These are phyloP conservation scores for Enteromius paludinosus DNA, from an alignment of 2,797 vertebrate genomes.

Conservation along the genomic window DNA sequence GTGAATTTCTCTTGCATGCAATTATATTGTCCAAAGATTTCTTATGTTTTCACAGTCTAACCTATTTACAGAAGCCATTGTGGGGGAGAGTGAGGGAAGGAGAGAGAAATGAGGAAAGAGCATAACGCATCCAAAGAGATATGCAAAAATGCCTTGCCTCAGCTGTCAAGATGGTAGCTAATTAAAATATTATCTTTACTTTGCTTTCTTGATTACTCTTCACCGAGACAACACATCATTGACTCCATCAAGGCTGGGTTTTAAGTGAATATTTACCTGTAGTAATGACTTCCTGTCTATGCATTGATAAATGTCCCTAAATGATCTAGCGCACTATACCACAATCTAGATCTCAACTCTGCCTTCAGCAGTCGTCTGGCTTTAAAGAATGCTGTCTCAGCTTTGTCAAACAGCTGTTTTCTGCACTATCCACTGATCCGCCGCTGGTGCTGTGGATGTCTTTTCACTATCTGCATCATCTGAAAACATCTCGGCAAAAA, in stretches of 20 bases:
- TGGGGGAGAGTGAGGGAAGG: slow-evolving; percentile 23
- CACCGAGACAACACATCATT: slow-evolving; percentile 71
- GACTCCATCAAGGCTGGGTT: slow-evolving; percentile 73
- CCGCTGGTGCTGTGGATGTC: slow-evolving; percentile 4
- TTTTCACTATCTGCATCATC: slow-evolving; percentile 24
- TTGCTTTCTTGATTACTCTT: slow-evolving; percentile 71
- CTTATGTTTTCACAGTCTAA: slow-evolving; percentile 41
- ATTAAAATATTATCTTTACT: slow-evolving; percentile 78
- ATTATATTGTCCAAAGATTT: slow-evolving; percentile 46
- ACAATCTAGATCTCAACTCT: slow-evolving; percentile 36
- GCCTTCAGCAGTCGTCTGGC: slow-evolving; percentile 17
- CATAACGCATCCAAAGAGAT: slow-evolving; percentile 40
- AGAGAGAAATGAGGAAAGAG: slow-evolving; percentile 3
- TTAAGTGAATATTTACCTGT: slow-evolving; percentile 81
- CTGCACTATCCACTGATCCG: slow-evolving; percentile 33
- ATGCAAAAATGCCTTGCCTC: slow-evolving; percentile 66
- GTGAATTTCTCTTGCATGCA: slow-evolving; percentile 22
- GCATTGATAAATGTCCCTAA: slow-evolving; percentile 68
- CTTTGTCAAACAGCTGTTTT: slow-evolving; percentile 36
- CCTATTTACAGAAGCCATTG: slow-evolving; percentile 51
- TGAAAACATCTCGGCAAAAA: slow-evolving; percentile 16
- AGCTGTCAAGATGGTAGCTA: slow-evolving; percentile 75
- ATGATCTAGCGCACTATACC: slow-evolving; percentile 46
- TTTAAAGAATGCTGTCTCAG: slow-evolving; percentile 25
- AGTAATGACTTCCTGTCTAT: slow-evolving; percentile 78